A percentile compares a stretch with the other conserved stretches of the same genome.
Evolutionary conservation across 2,113 vertebrate genomes (phyloP).

Genomic region (Lepisosteus oculatus): DNA sequence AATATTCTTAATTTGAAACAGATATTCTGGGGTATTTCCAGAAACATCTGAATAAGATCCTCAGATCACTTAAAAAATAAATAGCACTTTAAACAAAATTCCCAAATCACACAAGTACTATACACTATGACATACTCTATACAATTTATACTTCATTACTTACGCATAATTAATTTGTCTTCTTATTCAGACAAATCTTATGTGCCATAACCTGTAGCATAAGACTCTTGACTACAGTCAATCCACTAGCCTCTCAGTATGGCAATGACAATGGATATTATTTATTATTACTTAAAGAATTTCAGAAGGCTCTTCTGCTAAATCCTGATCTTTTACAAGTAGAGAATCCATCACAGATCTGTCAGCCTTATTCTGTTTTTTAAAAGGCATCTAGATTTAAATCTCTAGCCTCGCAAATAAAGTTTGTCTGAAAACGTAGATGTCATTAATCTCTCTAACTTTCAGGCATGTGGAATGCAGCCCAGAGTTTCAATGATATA

Average conservation of each 20-base stretch:
- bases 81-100: too few species aligned
- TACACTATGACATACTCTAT: too few species aligned
- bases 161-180: too few species aligned
- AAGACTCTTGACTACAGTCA: too few species aligned
- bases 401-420: conserved; percentile 13
- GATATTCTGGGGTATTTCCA: too few species aligned
- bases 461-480: conserved; percentile 4
- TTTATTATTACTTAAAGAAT: neutral
- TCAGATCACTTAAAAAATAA: too few species aligned
- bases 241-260: neutral
- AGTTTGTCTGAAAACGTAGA: conserved; percentile 22
- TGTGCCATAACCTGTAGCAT: too few species aligned
- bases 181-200: too few species aligned
- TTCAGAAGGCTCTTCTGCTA: neutral
- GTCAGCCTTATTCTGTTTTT: neutral
- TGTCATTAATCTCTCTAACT: conserved; percentile 32
- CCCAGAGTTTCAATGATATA: conserved; percentile 8
- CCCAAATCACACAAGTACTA: too few species aligned
- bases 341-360: conserved; percentile 3
- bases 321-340: conserved; percentile 9
- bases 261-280: conserved; percentile 5
- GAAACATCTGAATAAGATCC: too few species aligned
- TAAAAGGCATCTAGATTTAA: conserved; percentile 8
- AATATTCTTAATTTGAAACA: too few species aligned
- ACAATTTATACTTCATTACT: too few species aligned